Evolutionary conservation across 2,888 invertebrate genomes (phyloP).

Genomic region (Resseliella maxima): DNA sequence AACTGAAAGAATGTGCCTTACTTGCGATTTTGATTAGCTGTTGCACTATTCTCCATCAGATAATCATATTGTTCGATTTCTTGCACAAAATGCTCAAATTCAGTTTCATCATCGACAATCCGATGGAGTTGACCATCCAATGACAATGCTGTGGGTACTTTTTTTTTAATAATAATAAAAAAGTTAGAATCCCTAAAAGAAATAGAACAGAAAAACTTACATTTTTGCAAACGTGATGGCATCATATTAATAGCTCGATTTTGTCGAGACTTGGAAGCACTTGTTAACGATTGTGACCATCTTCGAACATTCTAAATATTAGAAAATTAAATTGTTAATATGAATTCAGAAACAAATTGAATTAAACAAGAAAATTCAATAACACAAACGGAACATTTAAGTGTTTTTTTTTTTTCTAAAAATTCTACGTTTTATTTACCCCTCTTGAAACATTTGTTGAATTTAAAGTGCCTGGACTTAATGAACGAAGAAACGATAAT

Average conservation of each 20-base stretch:
- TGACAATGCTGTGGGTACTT: constrained; percentile 59
- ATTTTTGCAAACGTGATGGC: constrained; percentile 60
- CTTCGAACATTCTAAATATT: constrained; percentile 60
- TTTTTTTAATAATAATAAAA: neutral
- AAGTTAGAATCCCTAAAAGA: too few relatives aligned
- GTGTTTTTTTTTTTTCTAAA: neutral
- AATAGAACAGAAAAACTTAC: too few relatives aligned
- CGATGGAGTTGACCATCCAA: constrained; percentile 60
- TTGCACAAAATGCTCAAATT: constrained; percentile 73
- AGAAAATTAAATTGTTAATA: neutral
- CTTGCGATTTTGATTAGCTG: constrained; percentile 74
- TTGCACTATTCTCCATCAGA: constrained; percentile 75
- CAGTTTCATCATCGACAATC: constrained; percentile 66
- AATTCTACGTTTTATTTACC: neutral
- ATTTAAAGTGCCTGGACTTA: constrained; percentile 13
- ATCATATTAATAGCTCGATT: constrained; percentile 60
- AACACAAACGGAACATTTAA: too few relatives aligned
- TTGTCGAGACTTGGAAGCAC: constrained; percentile 59
- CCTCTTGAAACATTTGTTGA: constrained; percentile 28
- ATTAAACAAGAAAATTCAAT: too few relatives aligned
- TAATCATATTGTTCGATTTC: constrained; percentile 75
- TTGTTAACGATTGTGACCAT: constrained; percentile 62
- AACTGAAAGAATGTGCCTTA: too few relatives aligned
- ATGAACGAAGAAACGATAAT: neutral
- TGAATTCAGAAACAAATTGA: neutral